Conservation (phyloP, 2,888 invertebrate genomes). For the Lomographa bimaculata region DNA sequence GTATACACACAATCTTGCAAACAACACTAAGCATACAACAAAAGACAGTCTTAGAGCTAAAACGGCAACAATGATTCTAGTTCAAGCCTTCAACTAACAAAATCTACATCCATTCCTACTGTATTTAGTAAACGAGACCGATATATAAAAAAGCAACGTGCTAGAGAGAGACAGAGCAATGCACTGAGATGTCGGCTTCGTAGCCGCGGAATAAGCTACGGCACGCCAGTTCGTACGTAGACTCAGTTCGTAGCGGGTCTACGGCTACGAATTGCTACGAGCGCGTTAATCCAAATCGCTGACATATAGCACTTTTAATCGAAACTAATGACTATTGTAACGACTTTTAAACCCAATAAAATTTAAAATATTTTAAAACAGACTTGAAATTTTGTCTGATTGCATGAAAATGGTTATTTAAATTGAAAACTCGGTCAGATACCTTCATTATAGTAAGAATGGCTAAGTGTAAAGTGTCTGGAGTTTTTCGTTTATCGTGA, state of each 20-base stretch:
- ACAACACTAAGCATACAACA: too few relatives aligned
- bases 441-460: conserved; percentile 22
- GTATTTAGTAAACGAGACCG: conserved; percentile 50
- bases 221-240: conserved; percentile 67
- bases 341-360: too few relatives aligned
- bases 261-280: conserved; percentile 41
- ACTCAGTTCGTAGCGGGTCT: conserved; percentile 61
- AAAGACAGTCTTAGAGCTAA: conserved; percentile 47
- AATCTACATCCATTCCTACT: conserved; percentile 53
- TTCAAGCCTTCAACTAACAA: conserved; percentile 66
- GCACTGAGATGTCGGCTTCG: conserved; percentile 40
- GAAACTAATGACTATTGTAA: not conserved
- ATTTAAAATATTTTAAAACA: too few relatives aligned
- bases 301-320: conserved; percentile 1
- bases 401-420: conserved; percentile 36
- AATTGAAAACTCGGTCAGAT: conserved; percentile 20
- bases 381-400: too few relatives aligned
- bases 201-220: conserved; percentile 41
- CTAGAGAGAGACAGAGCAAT: conserved; percentile 26
- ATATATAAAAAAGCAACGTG: conserved; percentile 35
- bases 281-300: conserved; percentile 15
- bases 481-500: conserved; percentile 48
- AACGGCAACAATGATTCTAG: conserved; percentile 69
- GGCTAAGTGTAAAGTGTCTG: conserved; percentile 38
- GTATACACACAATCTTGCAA: too few relatives aligned